Base-by-base conservation (phyloP, 2,113 vertebrate genomes). In the Trogon melanurus region DNA sequence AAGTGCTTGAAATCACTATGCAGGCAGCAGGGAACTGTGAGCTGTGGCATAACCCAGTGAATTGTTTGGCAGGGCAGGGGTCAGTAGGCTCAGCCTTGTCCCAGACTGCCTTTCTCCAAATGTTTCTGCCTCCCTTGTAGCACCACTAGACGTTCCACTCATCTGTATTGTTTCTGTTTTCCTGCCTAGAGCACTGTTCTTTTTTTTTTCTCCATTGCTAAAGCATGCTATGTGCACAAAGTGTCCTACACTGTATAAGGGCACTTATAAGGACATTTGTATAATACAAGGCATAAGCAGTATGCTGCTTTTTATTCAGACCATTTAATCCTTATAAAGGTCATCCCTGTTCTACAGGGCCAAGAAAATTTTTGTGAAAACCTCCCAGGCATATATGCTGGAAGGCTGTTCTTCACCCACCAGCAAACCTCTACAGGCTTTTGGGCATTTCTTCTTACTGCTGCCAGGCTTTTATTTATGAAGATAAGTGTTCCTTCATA, bases 211-310 rank as follows among this genome's bases (percentile, higher is more conserved):
- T 90, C 41, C 16, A 3, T 2, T 26, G 17, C 10, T 3, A 61
- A 65, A 78, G 3, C 9, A 15, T 9, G 3, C 30, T 76, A 5
- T 36, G 5, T 30, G 30, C 25, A 51, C 50, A 62, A 29, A 85
- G 26, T 21, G 3, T 70, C 27, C 60, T 7, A 6, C 14, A 44
- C 10, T 1, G 0, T 21, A 1, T 38, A 83, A 48, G n/a, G 36
- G 5, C 9, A 30, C 17, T 82, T 36, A 3, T 5, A 32, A 54
- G 30, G 50, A 25, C 13, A 27, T 15, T 34, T 5, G 1, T 34
- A 12, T 3, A 62, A 69, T 23, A 34, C 29, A 47, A 50, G 6
- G 9, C n/a, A 50, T 23, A 79, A 75, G 13, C 48, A 48, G 2
- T 25, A 26, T 44, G 22, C 27, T 93, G 45, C 27, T 57, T 71